Evolutionary conservation across 2,797 vertebrate species (phyloP).

Genomic region (Lithobates sylvaticus): DNA sequence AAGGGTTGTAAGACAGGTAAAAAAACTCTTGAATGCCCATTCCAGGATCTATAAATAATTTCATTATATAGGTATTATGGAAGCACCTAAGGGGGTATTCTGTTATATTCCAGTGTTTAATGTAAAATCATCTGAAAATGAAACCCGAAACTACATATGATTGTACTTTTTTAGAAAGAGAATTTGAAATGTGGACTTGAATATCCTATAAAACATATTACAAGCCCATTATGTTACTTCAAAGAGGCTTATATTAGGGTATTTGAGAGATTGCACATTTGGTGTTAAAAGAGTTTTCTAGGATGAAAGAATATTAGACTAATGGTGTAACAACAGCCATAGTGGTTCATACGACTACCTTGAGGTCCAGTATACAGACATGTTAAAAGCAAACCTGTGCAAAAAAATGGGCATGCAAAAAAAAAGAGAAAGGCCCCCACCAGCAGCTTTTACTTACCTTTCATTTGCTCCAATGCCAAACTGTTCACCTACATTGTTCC

Average conservation of each 20-base stretch:
- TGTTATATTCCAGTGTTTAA: constrained; percentile 6
- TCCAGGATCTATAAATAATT: constrained; percentile 25
- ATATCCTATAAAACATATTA: not conserved
- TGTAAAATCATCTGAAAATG: constrained; percentile 8
- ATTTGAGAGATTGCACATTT: not conserved
- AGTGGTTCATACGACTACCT: not conserved
- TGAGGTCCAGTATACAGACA: not conserved
- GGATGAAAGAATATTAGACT: not conserved
- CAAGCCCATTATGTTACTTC: not conserved
- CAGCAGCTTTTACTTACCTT: no score
- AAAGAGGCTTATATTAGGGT: not conserved
- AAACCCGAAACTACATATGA: not conserved
- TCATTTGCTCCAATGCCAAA: no score
- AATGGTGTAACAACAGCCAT: not conserved
- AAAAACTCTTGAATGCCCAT: not conserved
- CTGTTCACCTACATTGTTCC: no score
- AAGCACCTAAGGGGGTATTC: constrained; percentile 18
- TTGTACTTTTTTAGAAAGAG: constrained; percentile 5
- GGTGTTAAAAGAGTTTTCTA: not conserved
- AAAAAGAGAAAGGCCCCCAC: no score
- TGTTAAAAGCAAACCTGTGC: not conserved
- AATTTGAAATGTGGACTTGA: not conserved
- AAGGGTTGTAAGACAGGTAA: not conserved
- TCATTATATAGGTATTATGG: not conserved
- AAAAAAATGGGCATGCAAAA: no score